Percentiles rank a stretch among this genome's conserved stretches.
Evolutionary conservation across 2,888 invertebrate species (phyloP).

Genomic region (Muscina levida): DNA sequence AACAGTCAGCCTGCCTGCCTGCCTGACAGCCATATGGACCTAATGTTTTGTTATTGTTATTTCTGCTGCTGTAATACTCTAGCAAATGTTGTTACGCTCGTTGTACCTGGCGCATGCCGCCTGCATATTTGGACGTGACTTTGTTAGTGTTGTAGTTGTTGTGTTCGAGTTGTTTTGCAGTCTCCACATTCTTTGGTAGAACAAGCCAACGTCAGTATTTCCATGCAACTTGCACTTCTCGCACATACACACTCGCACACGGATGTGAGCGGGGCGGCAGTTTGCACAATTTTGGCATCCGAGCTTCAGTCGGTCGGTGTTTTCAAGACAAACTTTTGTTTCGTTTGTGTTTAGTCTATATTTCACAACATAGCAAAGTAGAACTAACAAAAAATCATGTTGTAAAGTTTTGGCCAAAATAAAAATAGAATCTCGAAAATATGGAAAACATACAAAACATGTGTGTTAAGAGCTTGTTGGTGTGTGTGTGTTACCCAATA

Average conservation of each 20-base stretch:
- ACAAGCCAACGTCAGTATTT: constrained; percentile 27
- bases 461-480: constrained; percentile 25
- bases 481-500: constrained; percentile 23
- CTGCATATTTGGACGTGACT: constrained; percentile 49
- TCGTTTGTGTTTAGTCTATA: too few relatives aligned
- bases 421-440: constrained; percentile 12
- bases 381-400: background rate
- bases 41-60: constrained; percentile 37
- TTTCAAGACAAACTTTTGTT: constrained; percentile 12
- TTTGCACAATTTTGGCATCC: constrained; percentile 55
- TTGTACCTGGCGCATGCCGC: constrained; percentile 65
- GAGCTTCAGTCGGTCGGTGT: constrained; percentile 13
- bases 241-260: constrained; percentile 1
- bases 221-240: constrained; percentile 16
- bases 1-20: constrained; percentile 14
- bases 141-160: constrained; percentile 24
- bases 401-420: background rate
- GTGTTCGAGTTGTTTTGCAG: constrained; percentile 34
- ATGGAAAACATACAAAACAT: constrained; percentile 23
- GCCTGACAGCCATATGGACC: constrained; percentile 38
- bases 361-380: background rate
- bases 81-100: constrained; percentile 48
- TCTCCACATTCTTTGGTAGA: constrained; percentile 33
- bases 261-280: constrained; percentile 50
- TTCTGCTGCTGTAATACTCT: too few relatives aligned